Evolutionary conservation across 2,888 invertebrate species (phyloP), one percentile per base, ranked within the genome.

Genomic region (Bugulina stolonifera): DNA sequence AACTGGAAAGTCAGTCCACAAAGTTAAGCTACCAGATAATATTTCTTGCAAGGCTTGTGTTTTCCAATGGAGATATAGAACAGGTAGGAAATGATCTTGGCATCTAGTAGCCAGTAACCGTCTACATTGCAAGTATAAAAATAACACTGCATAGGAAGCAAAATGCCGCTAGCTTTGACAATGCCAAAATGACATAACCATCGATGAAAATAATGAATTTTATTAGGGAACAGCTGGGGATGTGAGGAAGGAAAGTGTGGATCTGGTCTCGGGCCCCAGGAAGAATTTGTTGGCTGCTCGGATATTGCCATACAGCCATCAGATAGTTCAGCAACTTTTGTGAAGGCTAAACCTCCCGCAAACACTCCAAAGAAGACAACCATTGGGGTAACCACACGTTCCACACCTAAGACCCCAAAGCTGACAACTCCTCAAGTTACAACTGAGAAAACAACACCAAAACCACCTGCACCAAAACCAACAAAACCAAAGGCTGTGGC

Each of bases 221-320:
- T 34, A n/a, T 5, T 52, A 73, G 73, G 69, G 14, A 73, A 73
- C 22, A 71, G 57, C 54, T 73, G 73, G 73, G 58, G 69, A 1
- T 35, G 71, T 54, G 73, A 71, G 25, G 32, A 32, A 25, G 64
- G n/a, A 14, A 25, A 27, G 27, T 64, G 64, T 32, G 55, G 54
- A 0, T 27, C 52, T 18, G 73, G 73, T 1, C 52, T 54, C 5
- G 73, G 73, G 0, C 52, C 43, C 23, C 71, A 64, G 25, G 73
- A 73, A 54, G 58, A 71, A 52, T 73, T 73, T 34, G 54, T 69
- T 43, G 73, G 71, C 43, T 73, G 73, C 52, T 71, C 73, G 1
- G 73, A 73, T 34, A 71, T 73, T 2, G 52, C 71, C 32, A 71
- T 73, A 5, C 27, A 32, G 2, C 57, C 57, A 57, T 23, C 57